Conservation (phyloP, 2,888 invertebrate genomes). For the Oscheius myriophilus region DNA sequence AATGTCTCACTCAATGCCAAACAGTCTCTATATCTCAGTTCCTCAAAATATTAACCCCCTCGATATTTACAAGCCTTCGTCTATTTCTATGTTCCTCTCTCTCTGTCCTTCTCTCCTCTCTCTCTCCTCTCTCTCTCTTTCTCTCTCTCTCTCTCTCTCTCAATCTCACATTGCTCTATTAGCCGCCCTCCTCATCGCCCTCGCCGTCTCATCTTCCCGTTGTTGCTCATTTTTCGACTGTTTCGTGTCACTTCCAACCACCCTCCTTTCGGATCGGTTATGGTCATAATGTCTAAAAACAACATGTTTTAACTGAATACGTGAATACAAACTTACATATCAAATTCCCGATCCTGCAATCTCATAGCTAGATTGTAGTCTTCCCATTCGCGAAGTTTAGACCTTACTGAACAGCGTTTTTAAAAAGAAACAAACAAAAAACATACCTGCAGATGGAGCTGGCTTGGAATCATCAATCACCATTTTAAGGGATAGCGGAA, state of each 20-base stretch:
- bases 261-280: slow-evolving; percentile 23
- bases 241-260: slow-evolving; percentile 24
- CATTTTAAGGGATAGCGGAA: slow-evolving; percentile 5
- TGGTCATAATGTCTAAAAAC: slow-evolving; percentile 30
- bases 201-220: slow-evolving; percentile 26
- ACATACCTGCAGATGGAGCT: slow-evolving; percentile 20
- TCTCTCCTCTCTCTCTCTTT: too few species aligned
- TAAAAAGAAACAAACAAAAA: neutral
- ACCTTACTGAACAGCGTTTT: slow-evolving; percentile 13
- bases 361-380: slow-evolving; percentile 27
- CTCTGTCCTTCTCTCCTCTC: too few species aligned
- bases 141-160: neutral
- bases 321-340: slow-evolving; percentile 2
- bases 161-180: slow-evolving; percentile 23
- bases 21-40: too few species aligned
- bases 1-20: too few species aligned
- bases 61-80: too few species aligned
- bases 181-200: slow-evolving; percentile 6
- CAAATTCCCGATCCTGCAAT: slow-evolving; percentile 32
- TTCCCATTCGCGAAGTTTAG: slow-evolving; percentile 21
- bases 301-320: neutral
- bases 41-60: too few species aligned
- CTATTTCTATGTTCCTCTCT: too few species aligned
- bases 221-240: slow-evolving; percentile 18
- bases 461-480: slow-evolving; percentile 20